Evolutionary conservation across 2,113 vertebrate species (phyloP).

Genomic region (Zosterops pallidus): DNA sequence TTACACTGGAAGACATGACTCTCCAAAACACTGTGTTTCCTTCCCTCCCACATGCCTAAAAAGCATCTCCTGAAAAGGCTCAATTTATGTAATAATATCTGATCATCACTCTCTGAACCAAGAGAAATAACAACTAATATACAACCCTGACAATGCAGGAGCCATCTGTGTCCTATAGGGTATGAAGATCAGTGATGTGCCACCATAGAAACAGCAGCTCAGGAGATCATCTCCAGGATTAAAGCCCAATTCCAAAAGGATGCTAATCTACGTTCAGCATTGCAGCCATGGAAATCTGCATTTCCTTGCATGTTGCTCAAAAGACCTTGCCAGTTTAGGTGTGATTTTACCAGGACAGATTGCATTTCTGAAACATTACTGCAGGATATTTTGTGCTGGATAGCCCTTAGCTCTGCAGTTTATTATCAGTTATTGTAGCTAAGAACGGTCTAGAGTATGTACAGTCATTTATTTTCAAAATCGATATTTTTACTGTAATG

Average conservation of each 20-base stretch:
- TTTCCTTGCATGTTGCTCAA: neutral
- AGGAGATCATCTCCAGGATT: neutral
- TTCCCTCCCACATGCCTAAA: slow-evolving; percentile 1
- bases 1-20: neutral
- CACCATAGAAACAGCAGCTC: neutral
- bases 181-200: neutral
- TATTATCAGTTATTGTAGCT: neutral
- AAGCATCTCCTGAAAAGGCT: neutral
- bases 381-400: neutral
- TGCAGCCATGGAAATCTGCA: neutral
- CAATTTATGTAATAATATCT: neutral
- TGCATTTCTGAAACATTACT: neutral
- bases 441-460: neutral
- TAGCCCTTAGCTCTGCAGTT: neutral
- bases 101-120: neutral
- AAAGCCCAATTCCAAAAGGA: neutral
- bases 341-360: neutral
- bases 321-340: neutral
- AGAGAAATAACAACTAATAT: neutral
- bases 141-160: neutral
- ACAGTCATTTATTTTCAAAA: neutral
- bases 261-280: rapidly evolving
- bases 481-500: neutral
- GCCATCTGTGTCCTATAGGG: neutral
- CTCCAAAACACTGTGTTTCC: neutral